phyloP scores from a whole-genome alignment of 2,888 invertebrate genomes.

The Vandiemenella viatica region DNA sequence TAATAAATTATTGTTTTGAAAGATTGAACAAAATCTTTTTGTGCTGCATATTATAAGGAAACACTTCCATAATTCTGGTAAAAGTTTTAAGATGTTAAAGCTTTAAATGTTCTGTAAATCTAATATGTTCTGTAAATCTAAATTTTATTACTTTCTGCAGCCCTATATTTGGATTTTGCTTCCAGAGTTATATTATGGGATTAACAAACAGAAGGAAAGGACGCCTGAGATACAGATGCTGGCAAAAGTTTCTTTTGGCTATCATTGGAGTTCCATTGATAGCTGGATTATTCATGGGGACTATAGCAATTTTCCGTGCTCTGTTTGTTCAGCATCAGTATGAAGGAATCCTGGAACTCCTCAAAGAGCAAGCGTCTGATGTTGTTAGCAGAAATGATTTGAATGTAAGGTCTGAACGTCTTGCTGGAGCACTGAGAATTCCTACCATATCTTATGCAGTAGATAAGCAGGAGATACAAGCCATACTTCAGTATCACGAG shows the following conservation, averaged over 20 bases:
- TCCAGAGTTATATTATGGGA: constrained; percentile 7
- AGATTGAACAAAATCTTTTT: too few relatives aligned
- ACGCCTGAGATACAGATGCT: constrained; percentile 14
- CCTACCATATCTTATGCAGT: constrained; percentile 20
- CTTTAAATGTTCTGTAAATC: too few relatives aligned
- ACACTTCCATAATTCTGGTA: too few relatives aligned
- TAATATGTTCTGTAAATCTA: too few relatives aligned
- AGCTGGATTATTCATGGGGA: constrained; percentile 9
- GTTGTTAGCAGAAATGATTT: constrained; percentile 16
- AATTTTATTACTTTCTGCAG: too few relatives aligned
- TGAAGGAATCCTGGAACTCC: constrained; percentile 9
- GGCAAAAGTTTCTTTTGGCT: constrained; percentile 14
- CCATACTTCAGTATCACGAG: constrained; percentile 18
- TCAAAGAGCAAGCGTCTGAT: constrained; percentile 13
- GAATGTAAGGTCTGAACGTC: constrained; percentile 17
- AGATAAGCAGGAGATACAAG: constrained; percentile 19
- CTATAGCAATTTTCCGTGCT: constrained; percentile 14
- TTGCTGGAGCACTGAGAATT: constrained; percentile 21
- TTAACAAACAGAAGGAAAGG: constrained; percentile 14
- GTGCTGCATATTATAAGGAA: too few relatives aligned
- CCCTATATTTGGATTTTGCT: too few relatives aligned
- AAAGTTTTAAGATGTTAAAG: too few relatives aligned
- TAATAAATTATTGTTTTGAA: too few relatives aligned
- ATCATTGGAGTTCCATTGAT: constrained; percentile 14
- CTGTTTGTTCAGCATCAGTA: constrained; percentile 9